phyloP scores from a whole-genome alignment of 2,888 invertebrate species.

The Corythucha ciliata region DNA sequence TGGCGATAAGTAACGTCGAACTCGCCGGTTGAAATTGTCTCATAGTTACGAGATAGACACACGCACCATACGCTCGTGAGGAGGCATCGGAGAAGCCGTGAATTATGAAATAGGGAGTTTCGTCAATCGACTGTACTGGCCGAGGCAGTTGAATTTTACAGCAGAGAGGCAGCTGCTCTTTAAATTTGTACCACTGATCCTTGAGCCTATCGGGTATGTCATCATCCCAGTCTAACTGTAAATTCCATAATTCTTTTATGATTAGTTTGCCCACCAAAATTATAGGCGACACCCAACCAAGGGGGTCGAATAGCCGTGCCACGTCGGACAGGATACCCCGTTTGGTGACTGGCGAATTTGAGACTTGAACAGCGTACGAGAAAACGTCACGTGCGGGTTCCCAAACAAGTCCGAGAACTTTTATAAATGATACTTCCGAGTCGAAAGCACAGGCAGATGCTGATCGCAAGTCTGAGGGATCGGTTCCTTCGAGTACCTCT shows the following conservation, averaged over 20 bases:
- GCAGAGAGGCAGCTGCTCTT: not conserved
- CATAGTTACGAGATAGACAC: not conserved
- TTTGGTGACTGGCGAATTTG: not conserved
- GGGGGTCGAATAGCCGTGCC: slow-evolving; percentile 6
- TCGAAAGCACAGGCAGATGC: no score
- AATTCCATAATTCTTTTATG: slow-evolving; percentile 1
- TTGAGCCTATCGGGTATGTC: not conserved
- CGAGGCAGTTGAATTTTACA: not conserved
- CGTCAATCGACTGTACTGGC: not conserved
- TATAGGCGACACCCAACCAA: not conserved
- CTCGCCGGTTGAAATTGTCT: not conserved
- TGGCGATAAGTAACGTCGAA: not conserved
- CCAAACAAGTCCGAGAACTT: no score
- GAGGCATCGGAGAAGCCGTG: slow-evolving; percentile 9
- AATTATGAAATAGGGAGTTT: not conserved
- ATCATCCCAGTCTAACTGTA: slow-evolving; percentile 3
- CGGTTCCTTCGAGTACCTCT: no score
- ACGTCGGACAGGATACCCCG: not conserved
- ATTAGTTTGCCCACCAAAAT: not conserved
- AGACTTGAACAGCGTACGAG: not conserved
- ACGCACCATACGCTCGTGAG: not conserved
- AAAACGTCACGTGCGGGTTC: not conserved
- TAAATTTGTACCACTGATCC: not conserved
- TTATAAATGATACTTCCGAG: no score
- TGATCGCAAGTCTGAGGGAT: no score